phyloP scores from a whole-genome alignment of 2,888 invertebrate genomes.

The Drosophila formosana region DNA sequence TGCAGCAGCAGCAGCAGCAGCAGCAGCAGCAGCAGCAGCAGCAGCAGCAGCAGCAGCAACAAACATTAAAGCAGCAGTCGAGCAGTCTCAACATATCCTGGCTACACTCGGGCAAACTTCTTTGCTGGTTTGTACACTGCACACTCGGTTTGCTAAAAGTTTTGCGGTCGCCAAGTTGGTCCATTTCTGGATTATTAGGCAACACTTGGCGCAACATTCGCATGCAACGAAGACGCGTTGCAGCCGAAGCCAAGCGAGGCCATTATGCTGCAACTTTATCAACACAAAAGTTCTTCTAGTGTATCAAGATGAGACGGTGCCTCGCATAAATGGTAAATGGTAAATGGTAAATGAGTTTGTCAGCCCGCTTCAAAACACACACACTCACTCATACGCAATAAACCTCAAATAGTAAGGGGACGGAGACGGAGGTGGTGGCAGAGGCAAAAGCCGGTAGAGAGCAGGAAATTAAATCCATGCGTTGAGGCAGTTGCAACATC shows the following conservation, averaged over 20 bases:
- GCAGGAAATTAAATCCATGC: conserved; percentile 79
- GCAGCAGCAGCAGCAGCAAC: conserved; percentile 35
- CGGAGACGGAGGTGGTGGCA: not conserved
- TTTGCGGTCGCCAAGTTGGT: conserved; percentile 69
- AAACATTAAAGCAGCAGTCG: conserved; percentile 18
- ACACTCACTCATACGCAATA: conserved; percentile 31
- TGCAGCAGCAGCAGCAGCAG: conserved; percentile 35
- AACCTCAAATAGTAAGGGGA: conserved; percentile 56
- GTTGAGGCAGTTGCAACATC: conserved; percentile 48
- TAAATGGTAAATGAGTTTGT: conserved; percentile 50
- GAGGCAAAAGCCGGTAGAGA: not conserved
- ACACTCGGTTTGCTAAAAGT: conserved; percentile 51
- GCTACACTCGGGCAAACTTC: conserved; percentile 68
- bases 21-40: conserved; percentile 42
- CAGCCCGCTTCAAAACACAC: conserved; percentile 14
- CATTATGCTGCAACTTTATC: conserved; percentile 54
- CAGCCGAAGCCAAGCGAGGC: conserved; percentile 5
- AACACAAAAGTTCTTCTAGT: conserved; percentile 53
- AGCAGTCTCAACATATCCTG: conserved; percentile 47
- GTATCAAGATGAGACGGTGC: conserved; percentile 27
- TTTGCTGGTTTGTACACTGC: conserved; percentile 39
- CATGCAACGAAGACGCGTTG: conserved; percentile 18
- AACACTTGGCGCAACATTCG: conserved; percentile 72
- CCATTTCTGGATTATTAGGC: conserved; percentile 66
- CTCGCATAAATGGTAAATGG: conserved; percentile 25